These are phyloP conservation scores for Pandemis corylana DNA, from an alignment of 2,888 invertebrate species.

Conservation along the genomic window DNA sequence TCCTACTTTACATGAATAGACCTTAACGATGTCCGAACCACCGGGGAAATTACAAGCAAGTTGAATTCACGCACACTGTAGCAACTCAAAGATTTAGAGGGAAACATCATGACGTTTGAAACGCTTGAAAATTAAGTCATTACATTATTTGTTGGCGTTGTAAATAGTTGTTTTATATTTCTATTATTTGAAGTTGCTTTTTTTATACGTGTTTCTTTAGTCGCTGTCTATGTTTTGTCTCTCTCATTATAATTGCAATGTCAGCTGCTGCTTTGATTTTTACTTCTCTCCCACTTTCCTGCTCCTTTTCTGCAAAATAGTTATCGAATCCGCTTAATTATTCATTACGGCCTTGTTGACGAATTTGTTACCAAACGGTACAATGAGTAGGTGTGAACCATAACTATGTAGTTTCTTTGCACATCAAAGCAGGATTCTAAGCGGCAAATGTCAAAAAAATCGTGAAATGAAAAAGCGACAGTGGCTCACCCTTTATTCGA, in stretches of 20 bases:
- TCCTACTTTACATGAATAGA: slow-evolving; percentile 70
- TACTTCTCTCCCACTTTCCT: too few species aligned
- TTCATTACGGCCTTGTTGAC: background rate
- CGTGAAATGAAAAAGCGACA: background rate
- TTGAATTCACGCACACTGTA: slow-evolving; percentile 52
- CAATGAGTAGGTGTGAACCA: background rate
- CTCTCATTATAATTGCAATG: too few species aligned
- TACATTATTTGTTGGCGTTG: too few species aligned
- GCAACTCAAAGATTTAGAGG: background rate
- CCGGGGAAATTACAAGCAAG: slow-evolving; percentile 68
- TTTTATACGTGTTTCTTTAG: too few species aligned
- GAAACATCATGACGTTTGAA: background rate
- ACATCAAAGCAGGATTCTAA: background rate
- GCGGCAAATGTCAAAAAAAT: background rate
- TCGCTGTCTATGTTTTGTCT: too few species aligned
- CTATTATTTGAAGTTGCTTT: too few species aligned
- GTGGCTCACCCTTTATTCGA: background rate
- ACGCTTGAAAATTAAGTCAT: background rate
- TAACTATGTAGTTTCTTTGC: too few species aligned
- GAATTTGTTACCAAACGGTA: background rate
- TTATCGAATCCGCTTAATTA: too few species aligned
- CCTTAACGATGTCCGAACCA: slow-evolving; percentile 73
- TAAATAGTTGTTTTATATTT: too few species aligned
- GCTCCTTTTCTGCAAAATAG: too few species aligned
- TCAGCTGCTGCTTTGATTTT: too few species aligned